These are phyloP conservation scores for Drosophila falleni DNA, from an alignment of 2,888 invertebrate species.

Conservation along the genomic window DNA sequence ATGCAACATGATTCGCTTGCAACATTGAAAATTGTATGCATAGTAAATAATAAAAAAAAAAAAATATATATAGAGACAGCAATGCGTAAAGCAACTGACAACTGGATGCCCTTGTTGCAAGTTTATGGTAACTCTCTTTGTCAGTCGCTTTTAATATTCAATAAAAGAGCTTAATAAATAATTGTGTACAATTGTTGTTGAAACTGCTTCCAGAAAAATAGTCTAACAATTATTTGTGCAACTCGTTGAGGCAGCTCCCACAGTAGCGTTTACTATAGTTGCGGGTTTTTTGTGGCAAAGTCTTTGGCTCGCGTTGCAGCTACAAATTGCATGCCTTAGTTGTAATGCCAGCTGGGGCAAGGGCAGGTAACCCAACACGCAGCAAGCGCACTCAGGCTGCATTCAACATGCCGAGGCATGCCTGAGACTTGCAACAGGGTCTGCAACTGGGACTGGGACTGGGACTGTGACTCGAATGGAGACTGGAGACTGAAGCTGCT, in stretches of 20 bases:
- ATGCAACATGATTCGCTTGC: neutral
- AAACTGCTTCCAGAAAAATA: neutral
- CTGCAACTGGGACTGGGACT: neutral
- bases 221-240: too few relatives aligned
- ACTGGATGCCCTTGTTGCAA: constrained; percentile 16
- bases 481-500: neutral
- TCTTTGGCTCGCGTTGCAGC: neutral
- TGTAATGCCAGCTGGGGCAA: constrained; percentile 59
- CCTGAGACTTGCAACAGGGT: constrained; percentile 1
- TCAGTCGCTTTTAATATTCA: constrained; percentile 1
- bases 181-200: constrained; percentile 1
- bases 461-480: neutral
- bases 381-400: constrained; percentile 8
- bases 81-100: constrained; percentile 12
- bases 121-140: neutral
- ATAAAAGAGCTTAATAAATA: neutral
- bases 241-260: constrained; percentile 16
- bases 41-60: constrained; percentile 9
- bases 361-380: constrained; percentile 59
- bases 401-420: constrained; percentile 4
- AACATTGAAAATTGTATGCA: constrained; percentile 21
- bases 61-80: constrained; percentile 10
- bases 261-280: constrained; percentile 15
- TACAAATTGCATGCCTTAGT: constrained; percentile 64
- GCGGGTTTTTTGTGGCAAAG: constrained; percentile 1